These are phyloP conservation scores for Melanocharis versteri DNA, from an alignment of 2,113 vertebrate species.

Conservation along the genomic window DNA sequence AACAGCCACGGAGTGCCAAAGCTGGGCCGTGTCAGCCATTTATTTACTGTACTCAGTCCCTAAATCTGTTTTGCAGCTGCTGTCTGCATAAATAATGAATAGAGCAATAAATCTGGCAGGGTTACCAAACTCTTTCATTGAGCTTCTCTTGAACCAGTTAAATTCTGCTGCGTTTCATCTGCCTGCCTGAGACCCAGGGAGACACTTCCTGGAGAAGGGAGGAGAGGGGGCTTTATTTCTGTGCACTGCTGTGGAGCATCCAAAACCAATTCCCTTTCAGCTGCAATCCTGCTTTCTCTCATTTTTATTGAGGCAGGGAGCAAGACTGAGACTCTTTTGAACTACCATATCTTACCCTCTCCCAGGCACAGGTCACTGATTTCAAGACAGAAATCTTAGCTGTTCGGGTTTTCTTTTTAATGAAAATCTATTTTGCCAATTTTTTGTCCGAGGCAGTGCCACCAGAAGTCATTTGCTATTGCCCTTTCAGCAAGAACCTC, in stretches of 20 bases:
- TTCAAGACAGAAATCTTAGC: not conserved
- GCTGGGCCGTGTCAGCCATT: not conserved
- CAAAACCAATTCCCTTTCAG: not conserved
- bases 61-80: conserved; percentile 1
- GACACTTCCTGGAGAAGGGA: not conserved
- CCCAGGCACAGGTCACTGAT: not conserved
- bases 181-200: not conserved
- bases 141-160: not conserved
- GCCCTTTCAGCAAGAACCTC: accelerated
- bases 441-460: accelerated
- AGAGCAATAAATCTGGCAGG: not conserved
- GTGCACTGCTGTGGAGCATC: not conserved
- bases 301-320: not conserved
- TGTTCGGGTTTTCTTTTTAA: not conserved
- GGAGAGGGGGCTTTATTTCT: not conserved
- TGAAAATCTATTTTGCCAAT: not conserved
- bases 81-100: conserved; percentile 12
- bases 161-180: not conserved
- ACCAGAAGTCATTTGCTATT: not conserved
- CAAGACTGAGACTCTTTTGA: not conserved
- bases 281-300: not conserved
- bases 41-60: not conserved
- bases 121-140: not conserved
- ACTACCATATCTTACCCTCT: not conserved
- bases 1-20: not conserved